Evolutionary conservation across 1,140 invertebrate species (phyloP), one percentile per base, ranked within the genome.

Genomic region (Scaptomyza hsui): DNA sequence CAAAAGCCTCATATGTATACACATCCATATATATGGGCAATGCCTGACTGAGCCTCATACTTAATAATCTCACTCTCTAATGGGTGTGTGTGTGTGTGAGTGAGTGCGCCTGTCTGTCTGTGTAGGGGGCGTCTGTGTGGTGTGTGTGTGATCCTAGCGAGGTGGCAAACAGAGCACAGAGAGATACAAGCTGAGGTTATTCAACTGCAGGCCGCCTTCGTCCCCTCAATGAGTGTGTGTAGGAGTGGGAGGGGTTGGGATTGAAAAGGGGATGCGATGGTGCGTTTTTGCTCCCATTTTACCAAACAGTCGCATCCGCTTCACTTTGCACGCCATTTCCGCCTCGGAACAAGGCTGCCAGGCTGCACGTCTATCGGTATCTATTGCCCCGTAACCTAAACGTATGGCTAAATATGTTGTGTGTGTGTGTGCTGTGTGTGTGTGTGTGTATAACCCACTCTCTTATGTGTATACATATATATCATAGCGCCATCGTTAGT

Each of bases 321-420:
- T 85, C 78, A 81, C 81, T 85, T 85, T 88, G 81, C 81, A 86
- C 82, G 74, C 81, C 82, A 85, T 85, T 85, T 85, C 81, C 81
- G 82, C 78, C 72, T 55, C 64, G 67, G 47, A 73, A 60, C 81
- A 80, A 76, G 70, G 70, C 48, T 72, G 61, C 60, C 68, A 49
- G 61, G 61, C 60, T 49, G 19, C 45, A 12, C 13, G 56, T 64
- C 61, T 52, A 62, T 55, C 48, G 42, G 53, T 67, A 72, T 72
- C 69, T 72, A 72, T 72, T 72, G 62, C 69, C 41, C 13, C 19
- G 29, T 60, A 60, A 42, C 45, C 68, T 72, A 67, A 52, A 55
- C 44, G 51, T 35, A 53, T 70, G 59, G 15, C 53, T 52, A 26
- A n/a, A 35, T 35, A n/a, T 7, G 2, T n/a, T 35, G 32, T 35